Percentiles rank a stretch among this genome's conserved stretches.
These are phyloP conservation scores for Acleris cristana DNA, from an alignment of 2,888 invertebrate genomes.

Conservation along the genomic window DNA sequence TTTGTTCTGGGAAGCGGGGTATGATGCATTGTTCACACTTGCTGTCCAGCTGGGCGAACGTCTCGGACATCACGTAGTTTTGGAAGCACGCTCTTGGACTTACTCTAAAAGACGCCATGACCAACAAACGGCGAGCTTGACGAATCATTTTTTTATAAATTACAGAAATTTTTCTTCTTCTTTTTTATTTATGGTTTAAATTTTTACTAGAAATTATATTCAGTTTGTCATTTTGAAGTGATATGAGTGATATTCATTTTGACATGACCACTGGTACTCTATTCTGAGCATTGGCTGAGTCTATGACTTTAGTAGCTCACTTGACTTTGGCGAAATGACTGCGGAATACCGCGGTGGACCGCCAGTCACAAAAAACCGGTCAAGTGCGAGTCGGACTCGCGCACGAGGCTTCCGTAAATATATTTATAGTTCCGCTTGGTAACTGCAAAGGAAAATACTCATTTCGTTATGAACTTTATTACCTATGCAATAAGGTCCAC, in stretches of 20 bases:
- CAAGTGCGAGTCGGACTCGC: no score
- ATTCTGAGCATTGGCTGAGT: neutral
- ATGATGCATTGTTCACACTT: slow-evolving; percentile 64
- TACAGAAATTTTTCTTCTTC: no score
- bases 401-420: no score
- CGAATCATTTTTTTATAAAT: slow-evolving; percentile 43
- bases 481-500: no score
- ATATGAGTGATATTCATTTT: neutral
- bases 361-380: no score
- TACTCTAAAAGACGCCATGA: slow-evolving; percentile 19
- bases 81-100: slow-evolving; percentile 50
- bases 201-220: neutral
- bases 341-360: no score
- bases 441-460: no score
- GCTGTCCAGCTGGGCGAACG: slow-evolving; percentile 59
- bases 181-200: no score
- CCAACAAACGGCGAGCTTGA: slow-evolving; percentile 30
- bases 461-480: no score
- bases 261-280: neutral
- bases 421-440: no score
- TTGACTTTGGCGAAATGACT: no score
- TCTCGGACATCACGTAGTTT: slow-evolving; percentile 63
- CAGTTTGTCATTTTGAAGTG: neutral
- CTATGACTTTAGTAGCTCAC: no score
- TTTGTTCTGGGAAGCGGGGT: slow-evolving; percentile 62